Base-by-base conservation (phyloP, 2,113 vertebrate genomes). In the Noturus placidus region DNA sequence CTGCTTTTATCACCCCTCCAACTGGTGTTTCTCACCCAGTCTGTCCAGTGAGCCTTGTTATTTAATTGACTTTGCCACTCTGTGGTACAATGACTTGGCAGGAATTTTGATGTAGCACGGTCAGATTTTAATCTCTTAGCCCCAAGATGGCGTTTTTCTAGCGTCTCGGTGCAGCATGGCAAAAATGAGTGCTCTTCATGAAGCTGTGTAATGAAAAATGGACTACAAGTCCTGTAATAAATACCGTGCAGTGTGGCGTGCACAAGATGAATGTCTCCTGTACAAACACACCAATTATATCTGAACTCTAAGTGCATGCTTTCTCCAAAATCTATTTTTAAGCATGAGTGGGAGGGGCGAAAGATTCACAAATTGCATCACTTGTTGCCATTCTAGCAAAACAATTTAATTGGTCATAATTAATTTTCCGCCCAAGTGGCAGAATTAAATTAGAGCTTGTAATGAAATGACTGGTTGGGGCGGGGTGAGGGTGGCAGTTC, bases 21-120 rank as follows among this genome's bases (percentile, higher is more conserved):
- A 38, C 33, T 42, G 1, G 27, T 85, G 63, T 81, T 54, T 59
- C 20, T 38, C 30, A 11, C 61, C n/a, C 8, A 0, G 11, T 13
- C 10, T 65, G 42, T 76, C 35, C 70, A 42, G 8, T 30, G 80
- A 67, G 78, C 33, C 19, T 74, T 72, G 46, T 65, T 61, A 65
- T 82, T 86, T 89, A 76, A 89, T 86, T 89, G 69, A 61, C 59
- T 83, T 46, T 46, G 38, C 52, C 20, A 42, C 59, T 86, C 17
- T 20, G 57, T 46, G 88, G 38, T 63, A 52, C 46, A 35, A 15
- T 61, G 87, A 84, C 42, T 80, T 67, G 61, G 50, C 79, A 76
- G 67, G 87, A 88, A 80, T 79, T 79, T 84, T 84, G 82, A 84
- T 84, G 76, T 78, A n/a, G 59, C 11, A 57, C 72, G 19, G 76